Conservation (phyloP, 2,113 vertebrate species). For the Platichthys stellatus region DNA sequence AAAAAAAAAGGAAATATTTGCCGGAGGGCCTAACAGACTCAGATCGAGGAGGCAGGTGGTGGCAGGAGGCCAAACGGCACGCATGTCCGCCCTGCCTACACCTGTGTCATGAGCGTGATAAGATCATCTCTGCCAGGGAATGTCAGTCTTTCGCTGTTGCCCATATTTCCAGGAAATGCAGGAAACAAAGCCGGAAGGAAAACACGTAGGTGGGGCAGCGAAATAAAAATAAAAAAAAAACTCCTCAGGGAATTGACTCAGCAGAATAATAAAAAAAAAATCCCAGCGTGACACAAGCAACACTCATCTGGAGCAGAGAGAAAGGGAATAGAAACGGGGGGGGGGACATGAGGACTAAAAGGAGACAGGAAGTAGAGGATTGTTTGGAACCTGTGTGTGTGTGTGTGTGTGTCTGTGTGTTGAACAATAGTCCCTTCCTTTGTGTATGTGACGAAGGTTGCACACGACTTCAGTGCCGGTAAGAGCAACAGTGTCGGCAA, state of each 20-base stretch:
- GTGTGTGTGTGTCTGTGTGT: background rate
- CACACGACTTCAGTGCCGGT: conserved; percentile 36
- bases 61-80: conserved; percentile 40
- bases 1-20: background rate
- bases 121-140: background rate
- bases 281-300: conserved; percentile 68
- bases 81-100: conserved; percentile 23
- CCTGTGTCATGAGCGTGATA: conserved; percentile 30
- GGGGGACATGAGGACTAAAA: no score
- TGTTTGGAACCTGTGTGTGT: background rate
- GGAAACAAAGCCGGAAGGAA: conserved; percentile 57
- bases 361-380: background rate
- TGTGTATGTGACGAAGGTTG: conserved; percentile 21
- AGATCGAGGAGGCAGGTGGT: conserved; percentile 1
- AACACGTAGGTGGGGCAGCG: conserved; percentile 24
- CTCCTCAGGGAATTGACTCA: conserved; percentile 65
- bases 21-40: background rate
- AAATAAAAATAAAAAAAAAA: conserved; percentile 12
- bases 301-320: background rate
- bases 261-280: conserved; percentile 50
- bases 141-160: conserved; percentile 60
- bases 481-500: conserved; percentile 37
- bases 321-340: background rate
- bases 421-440: conserved; percentile 46
- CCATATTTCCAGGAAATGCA: conserved; percentile 75